phyloP scores from a whole-genome alignment of 2,797 vertebrate genomes.

The Triplophysa yarkandensis region DNA sequence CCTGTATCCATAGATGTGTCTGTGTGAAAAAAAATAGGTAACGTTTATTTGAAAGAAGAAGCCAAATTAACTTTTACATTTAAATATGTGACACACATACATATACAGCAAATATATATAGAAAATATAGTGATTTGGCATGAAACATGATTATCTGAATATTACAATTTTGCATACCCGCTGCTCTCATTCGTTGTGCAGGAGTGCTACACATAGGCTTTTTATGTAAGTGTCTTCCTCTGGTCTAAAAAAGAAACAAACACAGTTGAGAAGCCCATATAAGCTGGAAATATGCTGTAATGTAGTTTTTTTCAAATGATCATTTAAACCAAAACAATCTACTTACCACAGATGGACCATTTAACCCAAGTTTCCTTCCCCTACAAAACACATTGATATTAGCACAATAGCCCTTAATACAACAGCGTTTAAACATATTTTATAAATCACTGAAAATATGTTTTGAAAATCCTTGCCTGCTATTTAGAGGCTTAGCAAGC shows the following conservation, averaged over 20 bases:
- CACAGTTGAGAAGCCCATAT: background rate
- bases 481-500: slow-evolving; percentile 65
- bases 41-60: background rate
- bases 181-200: slow-evolving; percentile 64
- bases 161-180: no score
- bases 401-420: background rate
- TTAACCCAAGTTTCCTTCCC: slow-evolving; percentile 71
- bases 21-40: slow-evolving; percentile 53
- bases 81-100: no score
- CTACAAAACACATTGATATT: slow-evolving; percentile 55
- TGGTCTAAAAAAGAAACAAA: slow-evolving; percentile 62
- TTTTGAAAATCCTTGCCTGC: slow-evolving; percentile 65
- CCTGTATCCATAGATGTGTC: slow-evolving; percentile 79
- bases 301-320: no score
- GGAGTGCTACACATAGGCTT: slow-evolving; percentile 83
- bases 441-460: background rate
- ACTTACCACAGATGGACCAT: slow-evolving; percentile 72
- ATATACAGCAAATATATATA: no score
- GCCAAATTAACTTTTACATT: no score
- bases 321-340: slow-evolving; percentile 1
- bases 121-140: no score
- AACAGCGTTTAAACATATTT: no score
- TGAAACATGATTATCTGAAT: no score
- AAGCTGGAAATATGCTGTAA: background rate
- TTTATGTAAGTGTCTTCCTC: slow-evolving; percentile 67